Percentiles rank a stretch among this genome's conserved stretches.
Evolutionary conservation across 2,797 vertebrate genomes (phyloP).

Genomic region (Enteromius radiatus): DNA sequence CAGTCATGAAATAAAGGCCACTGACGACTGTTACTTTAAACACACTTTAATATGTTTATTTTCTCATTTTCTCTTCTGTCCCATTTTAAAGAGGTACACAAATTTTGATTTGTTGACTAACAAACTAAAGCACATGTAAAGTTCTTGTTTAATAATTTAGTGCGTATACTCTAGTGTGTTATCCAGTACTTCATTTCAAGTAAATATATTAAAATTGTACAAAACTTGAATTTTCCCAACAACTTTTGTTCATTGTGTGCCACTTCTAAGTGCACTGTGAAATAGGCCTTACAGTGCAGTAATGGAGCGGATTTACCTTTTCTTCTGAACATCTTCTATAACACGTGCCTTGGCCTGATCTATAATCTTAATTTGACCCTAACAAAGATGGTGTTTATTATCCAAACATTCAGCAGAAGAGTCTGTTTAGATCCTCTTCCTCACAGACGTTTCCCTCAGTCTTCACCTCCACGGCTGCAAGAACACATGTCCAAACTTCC

Average conservation of each 20-base stretch:
- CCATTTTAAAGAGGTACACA: not conserved
- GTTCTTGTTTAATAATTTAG: not conserved
- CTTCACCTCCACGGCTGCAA: constrained; percentile 30
- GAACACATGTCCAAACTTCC: constrained; percentile 43
- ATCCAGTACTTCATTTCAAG: not conserved
- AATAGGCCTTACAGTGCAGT: constrained; percentile 12
- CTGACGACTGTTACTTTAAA: not conserved
- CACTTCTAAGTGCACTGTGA: not conserved
- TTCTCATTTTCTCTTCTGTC: not conserved
- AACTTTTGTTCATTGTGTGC: not conserved
- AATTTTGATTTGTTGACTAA: not conserved
- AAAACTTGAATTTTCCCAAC: not conserved
- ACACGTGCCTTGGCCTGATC: constrained; percentile 24
- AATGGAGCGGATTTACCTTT: constrained; percentile 1
- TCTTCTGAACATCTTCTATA: constrained; percentile 4
- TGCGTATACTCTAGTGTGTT: not conserved
- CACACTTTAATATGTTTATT: not conserved
- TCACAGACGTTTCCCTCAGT: constrained; percentile 31
- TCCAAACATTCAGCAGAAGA: constrained; percentile 34
- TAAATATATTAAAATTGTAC: not conserved
- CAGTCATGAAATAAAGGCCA: not conserved
- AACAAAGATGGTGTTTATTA: constrained; percentile 41
- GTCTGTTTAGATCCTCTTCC: constrained; percentile 41
- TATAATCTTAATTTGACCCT: constrained; percentile 37
- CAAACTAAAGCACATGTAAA: not conserved